A percentile compares a stretch with the other conserved stretches of the same genome.
These are phyloP conservation scores for Ondatra zibethicus DNA, from an alignment of 2,113 vertebrate species.

Conservation along the genomic window DNA sequence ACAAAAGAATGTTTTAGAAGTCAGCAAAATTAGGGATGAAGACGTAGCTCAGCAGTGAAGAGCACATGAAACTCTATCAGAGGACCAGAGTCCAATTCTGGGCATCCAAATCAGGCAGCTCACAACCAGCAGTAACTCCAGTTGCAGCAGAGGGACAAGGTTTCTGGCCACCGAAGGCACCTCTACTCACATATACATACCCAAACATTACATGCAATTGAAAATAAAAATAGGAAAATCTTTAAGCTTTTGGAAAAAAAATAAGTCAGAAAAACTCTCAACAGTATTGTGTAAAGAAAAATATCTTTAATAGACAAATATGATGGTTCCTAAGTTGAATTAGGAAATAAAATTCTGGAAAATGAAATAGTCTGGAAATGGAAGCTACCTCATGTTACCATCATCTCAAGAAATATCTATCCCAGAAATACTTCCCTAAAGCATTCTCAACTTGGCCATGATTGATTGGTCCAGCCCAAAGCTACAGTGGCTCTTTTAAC, in stretches of 20 bases:
- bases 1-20: not conserved
- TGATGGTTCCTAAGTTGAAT: slow-evolving; percentile 3
- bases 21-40: not conserved
- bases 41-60: not conserved
- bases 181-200: not conserved
- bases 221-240: not conserved
- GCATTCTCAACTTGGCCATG: not conserved
- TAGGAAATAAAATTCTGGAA: slow-evolving; percentile 26
- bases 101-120: not conserved
- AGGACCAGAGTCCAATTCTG: not conserved
- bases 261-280: not conserved
- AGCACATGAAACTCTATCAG: not conserved
- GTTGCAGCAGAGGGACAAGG: not conserved
- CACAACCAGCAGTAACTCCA: not conserved
- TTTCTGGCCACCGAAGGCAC: not conserved
- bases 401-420: not conserved
- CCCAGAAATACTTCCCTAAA: not conserved
- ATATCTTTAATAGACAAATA: not conserved
- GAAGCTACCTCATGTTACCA: not conserved
- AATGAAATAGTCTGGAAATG: slow-evolving; percentile 28
- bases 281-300: not conserved
- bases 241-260: not conserved
- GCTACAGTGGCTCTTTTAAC: not conserved
- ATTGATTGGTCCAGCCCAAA: not conserved
- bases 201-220: not conserved